These are phyloP conservation scores for Drosophila austrosaltans DNA, from an alignment of 2,888 invertebrate species.

Conservation along the genomic window DNA sequence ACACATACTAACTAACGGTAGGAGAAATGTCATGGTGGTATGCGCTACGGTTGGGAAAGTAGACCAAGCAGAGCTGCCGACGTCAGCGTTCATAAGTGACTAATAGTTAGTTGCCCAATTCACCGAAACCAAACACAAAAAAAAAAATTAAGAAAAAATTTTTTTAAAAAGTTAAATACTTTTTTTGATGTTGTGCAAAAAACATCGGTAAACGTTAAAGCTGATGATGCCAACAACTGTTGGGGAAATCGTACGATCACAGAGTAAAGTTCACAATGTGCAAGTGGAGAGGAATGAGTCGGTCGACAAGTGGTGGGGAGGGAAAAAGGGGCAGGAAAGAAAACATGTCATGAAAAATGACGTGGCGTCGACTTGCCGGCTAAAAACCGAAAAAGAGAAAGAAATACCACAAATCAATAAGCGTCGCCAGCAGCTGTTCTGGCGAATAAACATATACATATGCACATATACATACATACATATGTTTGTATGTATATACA, in stretches of 20 bases:
- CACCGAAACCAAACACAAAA: not conserved
- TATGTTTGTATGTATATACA: constrained; percentile 12
- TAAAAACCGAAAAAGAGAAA: constrained; percentile 9
- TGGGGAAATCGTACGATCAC: constrained; percentile 54
- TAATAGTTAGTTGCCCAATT: constrained; percentile 15
- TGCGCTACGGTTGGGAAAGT: constrained; percentile 12
- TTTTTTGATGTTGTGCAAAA: constrained; percentile 1
- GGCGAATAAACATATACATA: constrained; percentile 25
- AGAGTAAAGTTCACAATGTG: constrained; percentile 41
- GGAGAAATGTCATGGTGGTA: constrained; percentile 3
- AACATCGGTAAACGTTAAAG: constrained; percentile 11
- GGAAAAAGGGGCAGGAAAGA: not conserved
- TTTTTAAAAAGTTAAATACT: not conserved
- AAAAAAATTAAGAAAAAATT: not conserved
- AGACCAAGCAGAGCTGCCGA: constrained; percentile 17
- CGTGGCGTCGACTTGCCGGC: constrained; percentile 19
- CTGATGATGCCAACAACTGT: constrained; percentile 27
- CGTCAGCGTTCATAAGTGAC: constrained; percentile 3
- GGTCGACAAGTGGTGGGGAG: not conserved
- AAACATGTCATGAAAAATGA: constrained; percentile 4
- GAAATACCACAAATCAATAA: constrained; percentile 11
- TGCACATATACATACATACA: constrained; percentile 13
- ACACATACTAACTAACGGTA: constrained; percentile 13
- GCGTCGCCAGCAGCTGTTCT: constrained; percentile 34
- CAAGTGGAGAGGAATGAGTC: not conserved